Conservation (phyloP, 2,797 vertebrate genomes). For the Urosaurus nigricauda region DNA sequence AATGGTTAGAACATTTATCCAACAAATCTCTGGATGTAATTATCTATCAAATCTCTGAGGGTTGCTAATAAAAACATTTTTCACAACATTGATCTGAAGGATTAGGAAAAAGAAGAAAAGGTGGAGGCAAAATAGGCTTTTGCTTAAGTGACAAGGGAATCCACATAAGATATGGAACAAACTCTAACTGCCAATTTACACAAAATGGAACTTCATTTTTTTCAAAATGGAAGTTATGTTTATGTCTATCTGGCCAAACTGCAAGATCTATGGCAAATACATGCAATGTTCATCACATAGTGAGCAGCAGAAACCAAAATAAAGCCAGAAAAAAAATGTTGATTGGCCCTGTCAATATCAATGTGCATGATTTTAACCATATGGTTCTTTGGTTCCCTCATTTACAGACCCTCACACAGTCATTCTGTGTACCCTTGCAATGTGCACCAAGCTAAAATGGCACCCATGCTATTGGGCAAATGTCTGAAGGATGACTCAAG, state of each 20-base stretch:
- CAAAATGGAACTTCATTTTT: background rate
- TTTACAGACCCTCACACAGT: background rate
- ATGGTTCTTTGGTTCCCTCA: background rate
- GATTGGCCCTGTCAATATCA: background rate
- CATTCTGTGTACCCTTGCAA: background rate
- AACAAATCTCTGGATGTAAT: background rate
- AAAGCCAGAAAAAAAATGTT: background rate
- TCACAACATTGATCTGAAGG: background rate
- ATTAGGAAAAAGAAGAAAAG: background rate
- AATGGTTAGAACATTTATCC: background rate
- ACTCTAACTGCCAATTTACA: background rate
- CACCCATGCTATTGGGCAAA: background rate
- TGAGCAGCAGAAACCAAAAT: background rate
- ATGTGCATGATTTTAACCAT: background rate
- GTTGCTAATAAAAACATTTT: background rate
- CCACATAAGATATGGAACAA: background rate
- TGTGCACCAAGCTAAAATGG: background rate
- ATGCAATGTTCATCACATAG: background rate
- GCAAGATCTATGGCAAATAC: background rate
- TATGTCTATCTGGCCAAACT: background rate
- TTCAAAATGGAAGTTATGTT: background rate
- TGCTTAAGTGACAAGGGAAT: background rate
- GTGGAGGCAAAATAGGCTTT: background rate
- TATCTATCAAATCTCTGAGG: no score
- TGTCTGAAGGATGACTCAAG: background rate